Conservation (phyloP, 2,888 invertebrate genomes). For the Agonopterix arenella region DNA sequence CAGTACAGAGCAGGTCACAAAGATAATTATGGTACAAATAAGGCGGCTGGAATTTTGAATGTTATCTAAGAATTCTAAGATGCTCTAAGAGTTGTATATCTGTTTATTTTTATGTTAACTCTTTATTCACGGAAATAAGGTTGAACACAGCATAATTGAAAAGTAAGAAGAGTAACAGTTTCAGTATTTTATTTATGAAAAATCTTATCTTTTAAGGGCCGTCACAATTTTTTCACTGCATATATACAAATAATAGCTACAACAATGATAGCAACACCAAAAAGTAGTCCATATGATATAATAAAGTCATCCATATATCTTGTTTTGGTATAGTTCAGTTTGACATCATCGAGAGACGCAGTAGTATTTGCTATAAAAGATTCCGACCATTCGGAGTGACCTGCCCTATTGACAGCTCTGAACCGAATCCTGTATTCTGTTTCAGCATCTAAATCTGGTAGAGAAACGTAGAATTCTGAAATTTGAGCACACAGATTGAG, state of each 20-base stretch:
- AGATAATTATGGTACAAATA: too few species aligned
- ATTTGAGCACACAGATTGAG: too few species aligned
- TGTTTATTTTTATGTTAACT: too few species aligned
- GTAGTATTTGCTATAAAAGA: conserved; percentile 23
- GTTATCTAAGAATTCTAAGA: too few species aligned
- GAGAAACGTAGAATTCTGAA: conserved; percentile 25
- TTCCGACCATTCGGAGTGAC: conserved; percentile 44
- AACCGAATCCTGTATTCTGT: conserved; percentile 47
- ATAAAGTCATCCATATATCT: too few species aligned
- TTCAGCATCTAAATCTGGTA: conserved; percentile 32
- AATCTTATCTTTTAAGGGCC: conserved; percentile 20
- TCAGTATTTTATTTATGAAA: not conserved
- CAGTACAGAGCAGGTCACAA: too few species aligned
- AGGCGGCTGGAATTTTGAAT: too few species aligned
- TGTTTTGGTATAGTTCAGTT: too few species aligned
- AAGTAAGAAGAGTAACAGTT: not conserved
- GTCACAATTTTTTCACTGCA: conserved; percentile 21
- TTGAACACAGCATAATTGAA: not conserved
- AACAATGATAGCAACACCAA: conserved; percentile 43
- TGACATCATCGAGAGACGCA: conserved; percentile 9
- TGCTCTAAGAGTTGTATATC: too few species aligned
- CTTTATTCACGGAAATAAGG: too few species aligned
- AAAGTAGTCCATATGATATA: conserved; percentile 38
- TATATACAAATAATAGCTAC: conserved; percentile 42
- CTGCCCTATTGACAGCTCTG: conserved; percentile 38